Percentiles rank a stretch among this genome's conserved stretches.
Conservation (phyloP, 2,888 invertebrate species). For the Frankliniella intonsa region DNA sequence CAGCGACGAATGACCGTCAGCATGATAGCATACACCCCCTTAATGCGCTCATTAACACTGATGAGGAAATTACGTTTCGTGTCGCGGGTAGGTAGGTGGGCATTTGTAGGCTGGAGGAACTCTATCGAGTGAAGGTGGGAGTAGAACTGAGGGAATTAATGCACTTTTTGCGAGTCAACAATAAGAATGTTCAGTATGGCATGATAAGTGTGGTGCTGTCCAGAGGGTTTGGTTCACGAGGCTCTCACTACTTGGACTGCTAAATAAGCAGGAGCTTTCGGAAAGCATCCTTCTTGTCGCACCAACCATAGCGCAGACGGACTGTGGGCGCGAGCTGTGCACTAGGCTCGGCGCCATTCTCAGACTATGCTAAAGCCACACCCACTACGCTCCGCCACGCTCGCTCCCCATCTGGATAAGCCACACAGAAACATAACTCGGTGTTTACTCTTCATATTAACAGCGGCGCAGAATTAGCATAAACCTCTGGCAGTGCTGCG, state of each 20-base stretch:
- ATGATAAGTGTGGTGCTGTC: too few species aligned
- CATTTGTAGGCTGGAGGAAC: neutral
- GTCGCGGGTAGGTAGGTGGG: neutral
- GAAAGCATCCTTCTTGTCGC: too few species aligned
- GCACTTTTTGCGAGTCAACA: too few species aligned
- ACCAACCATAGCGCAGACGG: too few species aligned
- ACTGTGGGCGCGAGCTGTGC: too few species aligned
- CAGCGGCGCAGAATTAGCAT: conserved; percentile 18
- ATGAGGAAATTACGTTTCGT: conserved; percentile 1
- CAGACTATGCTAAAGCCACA: neutral
- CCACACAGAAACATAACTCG: conserved; percentile 19
- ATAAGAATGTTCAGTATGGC: too few species aligned
- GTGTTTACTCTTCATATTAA: conserved; percentile 21
- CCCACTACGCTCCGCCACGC: neutral
- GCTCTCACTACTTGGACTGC: too few species aligned
- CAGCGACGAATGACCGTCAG: neutral
- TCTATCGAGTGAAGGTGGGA: too few species aligned
- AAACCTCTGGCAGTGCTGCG: conserved; percentile 5
- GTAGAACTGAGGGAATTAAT: too few species aligned
- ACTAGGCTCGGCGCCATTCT: too few species aligned
- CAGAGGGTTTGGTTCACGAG: too few species aligned
- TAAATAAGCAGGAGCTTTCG: too few species aligned
- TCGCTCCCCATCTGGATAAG: conserved; percentile 7
- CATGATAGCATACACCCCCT: conserved; percentile 16
- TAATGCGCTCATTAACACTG: conserved; percentile 18